Conservation (phyloP, 2,797 vertebrate genomes). For the Chiroxiphia lanceolata region DNA sequence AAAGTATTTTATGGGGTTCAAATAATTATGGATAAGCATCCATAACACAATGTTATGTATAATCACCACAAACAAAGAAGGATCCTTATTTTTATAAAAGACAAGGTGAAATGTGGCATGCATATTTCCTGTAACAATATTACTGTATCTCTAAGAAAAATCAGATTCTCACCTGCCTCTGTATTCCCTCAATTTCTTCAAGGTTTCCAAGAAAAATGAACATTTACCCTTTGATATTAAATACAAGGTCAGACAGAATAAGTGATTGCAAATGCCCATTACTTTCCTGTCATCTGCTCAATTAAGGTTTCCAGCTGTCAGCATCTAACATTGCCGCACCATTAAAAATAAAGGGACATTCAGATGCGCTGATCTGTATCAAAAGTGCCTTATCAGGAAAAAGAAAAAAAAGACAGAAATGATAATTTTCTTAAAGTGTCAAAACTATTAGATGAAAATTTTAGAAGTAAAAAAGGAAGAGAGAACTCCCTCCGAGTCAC, state of each 20-base stretch:
- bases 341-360: constrained; percentile 68
- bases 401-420: constrained; percentile 51
- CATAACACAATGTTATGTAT: neutral
- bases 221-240: constrained; percentile 69
- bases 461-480: constrained; percentile 39
- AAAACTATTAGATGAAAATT: constrained; percentile 55
- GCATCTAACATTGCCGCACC: constrained; percentile 41
- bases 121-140: neutral
- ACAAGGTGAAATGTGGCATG: neutral
- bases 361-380: constrained; percentile 77
- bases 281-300: constrained; percentile 73
- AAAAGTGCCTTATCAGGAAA: constrained; percentile 41
- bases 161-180: neutral
- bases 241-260: constrained; percentile 72
- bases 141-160: neutral
- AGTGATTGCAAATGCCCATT: constrained; percentile 60
- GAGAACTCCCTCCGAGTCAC: neutral
- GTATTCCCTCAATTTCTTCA: neutral
- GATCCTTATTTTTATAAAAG: neutral
- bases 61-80: neutral
- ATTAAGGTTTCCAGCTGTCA: constrained; percentile 80
- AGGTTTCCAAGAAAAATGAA: constrained; percentile 23
- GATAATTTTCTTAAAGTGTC: constrained; percentile 59
- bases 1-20: neutral
- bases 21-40: neutral